Conservation (phyloP, 2,888 invertebrate species). For the Morpho achilles region DNA sequence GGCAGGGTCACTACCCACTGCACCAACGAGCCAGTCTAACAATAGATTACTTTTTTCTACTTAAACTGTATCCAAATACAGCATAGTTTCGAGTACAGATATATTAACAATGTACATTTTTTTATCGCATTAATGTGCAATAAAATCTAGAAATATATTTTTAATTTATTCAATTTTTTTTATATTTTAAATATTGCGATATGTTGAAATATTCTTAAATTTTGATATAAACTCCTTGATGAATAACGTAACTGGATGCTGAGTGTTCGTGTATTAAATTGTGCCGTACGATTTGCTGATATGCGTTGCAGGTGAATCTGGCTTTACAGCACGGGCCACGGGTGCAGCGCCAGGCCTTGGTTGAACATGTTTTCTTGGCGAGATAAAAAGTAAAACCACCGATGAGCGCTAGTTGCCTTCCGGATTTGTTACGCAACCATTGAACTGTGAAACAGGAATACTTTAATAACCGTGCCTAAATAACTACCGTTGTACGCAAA, state of each 20-base stretch:
- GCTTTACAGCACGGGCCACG: conserved; percentile 48
- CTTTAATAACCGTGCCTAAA: not conserved
- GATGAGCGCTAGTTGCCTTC: conserved; percentile 32
- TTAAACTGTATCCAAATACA: too few relatives aligned
- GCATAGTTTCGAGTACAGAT: too few relatives aligned
- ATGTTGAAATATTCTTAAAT: conserved; percentile 13
- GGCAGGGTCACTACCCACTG: too few relatives aligned
- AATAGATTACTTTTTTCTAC: too few relatives aligned
- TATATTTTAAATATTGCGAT: too few relatives aligned
- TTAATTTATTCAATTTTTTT: too few relatives aligned
- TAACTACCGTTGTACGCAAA: not conserved
- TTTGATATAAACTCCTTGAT: conserved; percentile 28
- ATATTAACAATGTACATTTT: too few relatives aligned
- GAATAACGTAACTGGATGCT: conserved; percentile 31
- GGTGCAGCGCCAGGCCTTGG: conserved; percentile 32
- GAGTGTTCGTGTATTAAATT: conserved; percentile 68
- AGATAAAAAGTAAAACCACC: conserved; percentile 31
- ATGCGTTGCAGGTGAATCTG: conserved; percentile 56
- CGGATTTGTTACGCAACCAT: conserved; percentile 29
- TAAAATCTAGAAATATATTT: too few relatives aligned
- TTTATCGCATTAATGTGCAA: too few relatives aligned
- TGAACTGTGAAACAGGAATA: conserved; percentile 27
- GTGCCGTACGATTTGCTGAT: conserved; percentile 52
- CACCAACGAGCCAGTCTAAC: too few relatives aligned
- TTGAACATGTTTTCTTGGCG: conserved; percentile 9